Evolutionary conservation across 2,797 vertebrate species (phyloP).

Genomic region (Clarias fuscus): DNA sequence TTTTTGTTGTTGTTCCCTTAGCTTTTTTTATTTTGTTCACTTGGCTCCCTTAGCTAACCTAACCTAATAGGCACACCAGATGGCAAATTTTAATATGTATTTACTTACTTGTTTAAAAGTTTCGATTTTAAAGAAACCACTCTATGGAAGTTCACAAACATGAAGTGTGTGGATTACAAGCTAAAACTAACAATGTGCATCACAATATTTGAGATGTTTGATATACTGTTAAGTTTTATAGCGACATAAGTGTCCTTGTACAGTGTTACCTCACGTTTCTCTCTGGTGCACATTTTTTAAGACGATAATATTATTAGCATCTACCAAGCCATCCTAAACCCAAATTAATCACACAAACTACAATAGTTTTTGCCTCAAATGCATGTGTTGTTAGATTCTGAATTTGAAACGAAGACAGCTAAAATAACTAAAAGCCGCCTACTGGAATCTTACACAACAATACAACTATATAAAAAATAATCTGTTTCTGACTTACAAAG

Average conservation of each 20-base stretch:
- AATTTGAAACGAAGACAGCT: background rate
- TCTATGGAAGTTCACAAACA: background rate
- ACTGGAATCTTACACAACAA: background rate
- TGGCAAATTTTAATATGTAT: background rate
- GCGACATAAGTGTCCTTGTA: background rate
- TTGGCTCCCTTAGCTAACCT: background rate
- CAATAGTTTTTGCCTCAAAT: background rate
- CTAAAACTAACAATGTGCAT: background rate
- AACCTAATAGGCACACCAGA: background rate
- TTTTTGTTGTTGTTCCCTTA: background rate
- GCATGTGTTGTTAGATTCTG: background rate
- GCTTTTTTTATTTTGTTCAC: too few species aligned
- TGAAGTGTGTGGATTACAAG: background rate
- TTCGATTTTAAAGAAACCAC: background rate
- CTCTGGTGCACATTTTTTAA: too few species aligned
- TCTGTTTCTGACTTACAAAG: conserved; percentile 2
- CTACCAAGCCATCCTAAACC: background rate
- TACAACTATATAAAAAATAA: background rate
- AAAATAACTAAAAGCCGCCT: background rate
- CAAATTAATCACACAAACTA: background rate
- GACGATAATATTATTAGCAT: background rate
- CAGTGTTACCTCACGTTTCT: background rate
- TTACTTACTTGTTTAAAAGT: background rate
- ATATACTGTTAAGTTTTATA: background rate
- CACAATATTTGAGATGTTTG: background rate